A percentile compares a stretch with the other conserved stretches of the same genome.
These are phyloP conservation scores for Merluccius polli DNA, from an alignment of 2,797 vertebrate genomes.

Conservation along the genomic window DNA sequence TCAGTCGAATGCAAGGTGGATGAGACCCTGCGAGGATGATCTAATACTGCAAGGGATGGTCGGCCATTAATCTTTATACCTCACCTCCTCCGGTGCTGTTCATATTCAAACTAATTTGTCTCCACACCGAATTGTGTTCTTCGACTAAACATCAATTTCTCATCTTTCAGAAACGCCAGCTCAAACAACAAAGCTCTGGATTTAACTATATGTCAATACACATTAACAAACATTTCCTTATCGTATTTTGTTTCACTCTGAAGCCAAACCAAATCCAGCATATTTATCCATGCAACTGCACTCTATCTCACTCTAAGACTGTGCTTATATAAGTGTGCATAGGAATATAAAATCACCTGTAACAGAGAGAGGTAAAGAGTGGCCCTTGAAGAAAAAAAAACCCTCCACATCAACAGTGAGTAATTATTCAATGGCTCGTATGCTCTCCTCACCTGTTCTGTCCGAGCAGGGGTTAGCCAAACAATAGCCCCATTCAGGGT, in stretches of 20 bases:
- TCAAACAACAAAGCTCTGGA: not conserved
- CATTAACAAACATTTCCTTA: not conserved
- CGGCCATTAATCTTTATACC: too few species aligned
- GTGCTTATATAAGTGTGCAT: not conserved
- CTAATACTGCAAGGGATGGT: too few species aligned
- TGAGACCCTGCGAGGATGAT: too few species aligned
- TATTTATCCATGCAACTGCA: not conserved
- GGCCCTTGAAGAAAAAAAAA: conserved; percentile 10
- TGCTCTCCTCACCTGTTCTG: conserved; percentile 29
- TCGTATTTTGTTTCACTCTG: not conserved
- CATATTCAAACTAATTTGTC: not conserved
- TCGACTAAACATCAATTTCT: not conserved
- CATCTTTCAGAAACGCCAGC: not conserved
- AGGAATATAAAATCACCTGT: conserved; percentile 7
- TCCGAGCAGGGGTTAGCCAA: conserved; percentile 17
- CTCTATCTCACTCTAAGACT: not conserved
- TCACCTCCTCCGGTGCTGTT: not conserved
- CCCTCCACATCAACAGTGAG: conserved; percentile 8
- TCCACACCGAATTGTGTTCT: not conserved
- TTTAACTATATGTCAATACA: not conserved
- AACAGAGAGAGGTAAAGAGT: conserved; percentile 16
- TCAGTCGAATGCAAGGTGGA: too few species aligned
- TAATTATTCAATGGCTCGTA: conserved; percentile 39
- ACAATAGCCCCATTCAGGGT: conserved; percentile 64
- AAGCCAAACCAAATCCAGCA: not conserved